These are phyloP conservation scores for Stigmatopora nigra DNA, from an alignment of 2,113 vertebrate genomes.

Conservation along the genomic window DNA sequence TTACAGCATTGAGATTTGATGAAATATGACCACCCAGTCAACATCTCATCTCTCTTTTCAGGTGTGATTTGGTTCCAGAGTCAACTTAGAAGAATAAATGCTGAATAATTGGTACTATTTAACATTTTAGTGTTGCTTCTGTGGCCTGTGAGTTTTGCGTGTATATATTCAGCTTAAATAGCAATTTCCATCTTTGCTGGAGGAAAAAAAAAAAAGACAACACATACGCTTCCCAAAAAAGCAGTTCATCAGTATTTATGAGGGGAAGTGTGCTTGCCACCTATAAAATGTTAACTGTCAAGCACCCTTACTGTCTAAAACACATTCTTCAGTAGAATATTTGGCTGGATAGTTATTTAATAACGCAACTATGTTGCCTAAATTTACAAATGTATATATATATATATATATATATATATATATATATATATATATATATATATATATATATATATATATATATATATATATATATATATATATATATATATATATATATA, in stretches of 20 bases:
- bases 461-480: no score
- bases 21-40: not conserved
- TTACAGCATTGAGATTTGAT: not conserved
- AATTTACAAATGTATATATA: conserved; percentile 33
- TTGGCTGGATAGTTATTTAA: conserved; percentile 51
- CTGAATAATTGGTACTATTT: conserved; percentile 23
- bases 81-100: conserved; percentile 50
- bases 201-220: conserved; percentile 34
- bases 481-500: no score
- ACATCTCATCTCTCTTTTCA: conserved; percentile 33
- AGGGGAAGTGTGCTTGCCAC: conserved; percentile 35
- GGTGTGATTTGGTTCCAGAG: conserved; percentile 70
- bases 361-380: conserved; percentile 54
- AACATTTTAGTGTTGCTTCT: conserved; percentile 43
- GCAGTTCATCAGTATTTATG: conserved; percentile 41
- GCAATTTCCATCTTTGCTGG: conserved; percentile 34
- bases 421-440: no score
- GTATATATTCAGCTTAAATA: conserved; percentile 51
- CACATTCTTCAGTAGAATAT: conserved; percentile 42
- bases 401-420: no score
- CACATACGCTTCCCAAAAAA: conserved; percentile 22
- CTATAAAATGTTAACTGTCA: conserved; percentile 38
- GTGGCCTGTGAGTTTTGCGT: conserved; percentile 46
- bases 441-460: no score
- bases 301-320: conserved; percentile 21